phyloP scores from a whole-genome alignment of 2,797 vertebrate species.

The Buceros bicornis region DNA sequence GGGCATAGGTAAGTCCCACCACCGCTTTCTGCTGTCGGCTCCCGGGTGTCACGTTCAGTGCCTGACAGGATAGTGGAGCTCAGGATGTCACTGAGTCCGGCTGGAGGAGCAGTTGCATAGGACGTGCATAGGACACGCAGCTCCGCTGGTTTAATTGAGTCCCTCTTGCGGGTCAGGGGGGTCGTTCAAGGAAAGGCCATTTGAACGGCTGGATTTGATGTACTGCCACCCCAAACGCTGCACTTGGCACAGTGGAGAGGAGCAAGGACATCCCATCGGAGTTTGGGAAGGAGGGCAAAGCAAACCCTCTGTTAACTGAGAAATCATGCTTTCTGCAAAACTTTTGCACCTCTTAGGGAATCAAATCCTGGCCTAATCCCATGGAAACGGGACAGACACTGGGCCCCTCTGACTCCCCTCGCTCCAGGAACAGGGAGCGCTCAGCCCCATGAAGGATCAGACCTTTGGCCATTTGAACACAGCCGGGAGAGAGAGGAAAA shows the following conservation, averaged over 20 bases:
- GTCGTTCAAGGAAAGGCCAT: not conserved
- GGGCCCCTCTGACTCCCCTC: not conserved
- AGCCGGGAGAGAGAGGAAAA: not conserved
- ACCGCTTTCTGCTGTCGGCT: not conserved
- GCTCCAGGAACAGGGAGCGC: not conserved
- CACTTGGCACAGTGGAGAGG: not conserved
- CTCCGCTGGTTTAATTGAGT: not conserved
- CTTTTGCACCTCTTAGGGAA: not conserved
- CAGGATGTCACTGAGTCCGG: not conserved
- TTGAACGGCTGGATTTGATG: not conserved
- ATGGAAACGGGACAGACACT: not conserved
- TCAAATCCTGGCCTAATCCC: not conserved
- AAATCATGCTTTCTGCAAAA: not conserved
- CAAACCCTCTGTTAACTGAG: not conserved
- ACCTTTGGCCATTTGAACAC: not conserved
- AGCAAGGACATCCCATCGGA: not conserved
- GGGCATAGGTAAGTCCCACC: not conserved
- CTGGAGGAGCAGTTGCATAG: not conserved
- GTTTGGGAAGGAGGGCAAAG: not conserved
- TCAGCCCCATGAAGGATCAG: not conserved
- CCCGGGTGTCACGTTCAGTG: not conserved
- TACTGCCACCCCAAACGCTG: not conserved
- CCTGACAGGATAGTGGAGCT: fast-evolving
- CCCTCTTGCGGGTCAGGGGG: not conserved
- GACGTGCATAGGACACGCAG: fast-evolving